Conservation (phyloP, 1,140 invertebrate species). For the Drosophila littoralis region DNA sequence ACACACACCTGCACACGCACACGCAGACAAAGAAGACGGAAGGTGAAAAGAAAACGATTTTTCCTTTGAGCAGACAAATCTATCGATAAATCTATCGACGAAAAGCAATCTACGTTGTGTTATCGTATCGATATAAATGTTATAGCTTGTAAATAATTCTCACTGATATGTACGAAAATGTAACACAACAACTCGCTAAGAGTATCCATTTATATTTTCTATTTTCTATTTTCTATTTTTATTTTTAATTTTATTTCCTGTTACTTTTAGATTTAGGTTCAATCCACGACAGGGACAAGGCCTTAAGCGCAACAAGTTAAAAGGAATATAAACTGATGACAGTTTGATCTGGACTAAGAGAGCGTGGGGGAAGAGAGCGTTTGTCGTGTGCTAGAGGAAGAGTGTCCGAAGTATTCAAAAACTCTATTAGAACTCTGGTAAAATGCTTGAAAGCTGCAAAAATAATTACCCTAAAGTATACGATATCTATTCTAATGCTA, state of each 20-base stretch:
- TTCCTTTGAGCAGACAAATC: slow-evolving; percentile 44
- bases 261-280: slow-evolving; percentile 4
- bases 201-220: slow-evolving; percentile 33
- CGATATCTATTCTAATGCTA: background rate
- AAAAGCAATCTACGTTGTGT: slow-evolving; percentile 55
- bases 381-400: background rate
- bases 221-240: slow-evolving; percentile 22
- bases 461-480: background rate
- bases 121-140: slow-evolving; percentile 14
- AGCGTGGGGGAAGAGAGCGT: background rate
- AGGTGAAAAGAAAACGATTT: background rate
- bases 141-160: slow-evolving; percentile 68
- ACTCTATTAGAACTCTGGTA: background rate
- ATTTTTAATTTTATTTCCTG: background rate
- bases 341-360: slow-evolving; percentile 1
- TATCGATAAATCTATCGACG: slow-evolving; percentile 40
- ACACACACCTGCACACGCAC: background rate
- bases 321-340: background rate
- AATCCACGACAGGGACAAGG: background rate
- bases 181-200: slow-evolving; percentile 66
- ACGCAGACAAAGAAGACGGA: background rate
- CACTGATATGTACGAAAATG: slow-evolving; percentile 76
- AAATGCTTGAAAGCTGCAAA: slow-evolving; percentile 1
- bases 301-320: slow-evolving; percentile 5
- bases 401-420: background rate